A percentile compares a stretch with the other conserved stretches of the same genome.
Conservation (phyloP, 2,797 vertebrate genomes). For the Trichosurus vulpecula region DNA sequence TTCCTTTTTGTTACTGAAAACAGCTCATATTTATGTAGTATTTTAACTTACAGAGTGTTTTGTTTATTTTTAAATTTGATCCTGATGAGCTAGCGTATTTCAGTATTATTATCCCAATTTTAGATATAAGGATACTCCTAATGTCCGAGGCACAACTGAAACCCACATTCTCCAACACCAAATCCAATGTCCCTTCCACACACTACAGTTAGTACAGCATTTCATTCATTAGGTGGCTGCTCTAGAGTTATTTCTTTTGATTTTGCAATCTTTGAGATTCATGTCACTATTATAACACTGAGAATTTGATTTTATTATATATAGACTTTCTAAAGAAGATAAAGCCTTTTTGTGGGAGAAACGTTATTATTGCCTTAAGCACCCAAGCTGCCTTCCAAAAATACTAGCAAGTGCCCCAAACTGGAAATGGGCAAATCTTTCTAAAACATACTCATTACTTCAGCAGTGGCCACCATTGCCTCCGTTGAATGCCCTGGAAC, state of each 20-base stretch:
- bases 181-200: background rate
- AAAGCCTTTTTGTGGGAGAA: conserved; percentile 96
- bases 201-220: background rate
- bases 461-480: conserved; percentile 91
- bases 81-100: background rate
- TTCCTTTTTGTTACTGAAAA: conserved; percentile 56
- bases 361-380: conserved; percentile 88
- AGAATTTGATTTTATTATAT: conserved; percentile 72
- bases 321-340: conserved; percentile 93
- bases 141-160: background rate
- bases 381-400: conserved; percentile 92
- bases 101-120: background rate
- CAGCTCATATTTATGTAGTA: conserved; percentile 19
- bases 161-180: background rate
- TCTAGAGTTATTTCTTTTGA: conserved; percentile 54
- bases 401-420: conserved; percentile 93
- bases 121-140: background rate
- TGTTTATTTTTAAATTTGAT: background rate
- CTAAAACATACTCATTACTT: conserved; percentile 93
- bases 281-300: conserved; percentile 39
- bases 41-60: background rate
- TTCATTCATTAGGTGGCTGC: conserved; percentile 42
- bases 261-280: conserved; percentile 58
- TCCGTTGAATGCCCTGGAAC: conserved; percentile 93
- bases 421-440: conserved; percentile 95